phyloP scores from a whole-genome alignment of 2,888 invertebrate genomes.

The Mythimna pallens region DNA sequence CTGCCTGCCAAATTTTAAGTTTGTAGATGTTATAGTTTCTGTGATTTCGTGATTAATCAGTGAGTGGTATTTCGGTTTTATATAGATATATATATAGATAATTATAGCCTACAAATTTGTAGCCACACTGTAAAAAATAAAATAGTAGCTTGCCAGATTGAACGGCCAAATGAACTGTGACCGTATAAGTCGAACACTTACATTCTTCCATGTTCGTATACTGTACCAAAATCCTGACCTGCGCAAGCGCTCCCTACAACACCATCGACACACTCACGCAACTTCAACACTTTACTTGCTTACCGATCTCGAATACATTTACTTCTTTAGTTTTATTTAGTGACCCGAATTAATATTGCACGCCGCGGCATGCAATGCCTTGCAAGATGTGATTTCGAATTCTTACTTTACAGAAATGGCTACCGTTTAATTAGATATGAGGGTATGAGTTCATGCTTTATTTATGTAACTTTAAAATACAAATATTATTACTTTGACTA shows the following conservation, averaged over 20 bases:
- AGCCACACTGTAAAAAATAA: too few species aligned
- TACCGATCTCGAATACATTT: conserved; percentile 43
- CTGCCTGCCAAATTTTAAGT: too few species aligned
- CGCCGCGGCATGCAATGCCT: conserved; percentile 39
- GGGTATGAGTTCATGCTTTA: conserved; percentile 38
- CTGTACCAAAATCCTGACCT: not conserved
- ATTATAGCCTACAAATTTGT: too few species aligned
- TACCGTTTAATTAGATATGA: conserved; percentile 64
- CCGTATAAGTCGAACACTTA: not conserved
- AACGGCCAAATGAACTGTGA: not conserved
- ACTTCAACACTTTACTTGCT: conserved; percentile 36
- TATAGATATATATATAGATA: too few species aligned
- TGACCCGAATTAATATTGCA: conserved; percentile 54
- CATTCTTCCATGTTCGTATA: not conserved
- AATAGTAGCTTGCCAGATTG: too few species aligned
- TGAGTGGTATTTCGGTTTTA: too few species aligned
- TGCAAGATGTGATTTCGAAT: conserved; percentile 61
- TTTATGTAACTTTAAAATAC: conserved; percentile 53
- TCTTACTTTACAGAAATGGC: conserved; percentile 56
- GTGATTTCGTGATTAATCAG: too few species aligned
- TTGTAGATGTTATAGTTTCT: too few species aligned
- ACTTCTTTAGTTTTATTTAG: conserved; percentile 55
- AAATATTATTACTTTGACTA: conserved; percentile 26
- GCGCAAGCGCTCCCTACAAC: conserved; percentile 29
- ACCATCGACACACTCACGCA: conserved; percentile 25